Evolutionary conservation across 2,888 invertebrate species (phyloP).

Genomic region (Deilephila elpenor): DNA sequence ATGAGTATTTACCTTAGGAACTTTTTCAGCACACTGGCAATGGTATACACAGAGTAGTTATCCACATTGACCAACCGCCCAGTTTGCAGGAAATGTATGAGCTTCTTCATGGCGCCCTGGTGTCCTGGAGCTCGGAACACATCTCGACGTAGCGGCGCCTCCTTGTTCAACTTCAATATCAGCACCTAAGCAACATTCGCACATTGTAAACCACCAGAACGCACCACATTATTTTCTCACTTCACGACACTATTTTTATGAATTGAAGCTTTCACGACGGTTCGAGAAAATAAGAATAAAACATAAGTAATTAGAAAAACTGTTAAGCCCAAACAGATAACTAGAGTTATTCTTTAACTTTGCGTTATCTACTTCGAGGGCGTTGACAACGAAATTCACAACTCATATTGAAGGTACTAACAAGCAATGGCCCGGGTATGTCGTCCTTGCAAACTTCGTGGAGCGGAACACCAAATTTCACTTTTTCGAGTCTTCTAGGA

Average conservation of each 20-base stretch:
- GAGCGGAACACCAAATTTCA: constrained; percentile 96
- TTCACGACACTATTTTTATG: not conserved
- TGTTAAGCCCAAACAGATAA: not conserved
- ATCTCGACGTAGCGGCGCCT: constrained; percentile 96
- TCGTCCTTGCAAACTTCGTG: constrained; percentile 98
- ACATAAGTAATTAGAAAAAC: not conserved
- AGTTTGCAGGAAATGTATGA: constrained; percentile 95
- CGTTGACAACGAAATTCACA: constrained; percentile 41
- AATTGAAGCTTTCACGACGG: not conserved
- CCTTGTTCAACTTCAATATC: constrained; percentile 96
- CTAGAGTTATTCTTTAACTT: constrained; percentile 1
- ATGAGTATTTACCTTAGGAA: constrained; percentile 87
- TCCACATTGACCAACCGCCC: constrained; percentile 96
- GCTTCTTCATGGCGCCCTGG: constrained; percentile 96
- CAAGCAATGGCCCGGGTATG: constrained; percentile 96
- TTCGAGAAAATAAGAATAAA: not conserved
- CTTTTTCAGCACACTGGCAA: constrained; percentile 99
- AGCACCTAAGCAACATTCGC: constrained; percentile 86
- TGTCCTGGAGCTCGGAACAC: constrained; percentile 98
- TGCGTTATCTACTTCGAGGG: constrained; percentile 35
- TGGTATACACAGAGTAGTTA: constrained; percentile 98
- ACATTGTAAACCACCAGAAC: constrained; percentile 36
- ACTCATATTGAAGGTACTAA: constrained; percentile 76
- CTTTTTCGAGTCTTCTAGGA: constrained; percentile 94
- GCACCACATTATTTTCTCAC: constrained; percentile 25